phyloP scores from a whole-genome alignment of 2,888 invertebrate species.

The Drosophila macrospina region DNA sequence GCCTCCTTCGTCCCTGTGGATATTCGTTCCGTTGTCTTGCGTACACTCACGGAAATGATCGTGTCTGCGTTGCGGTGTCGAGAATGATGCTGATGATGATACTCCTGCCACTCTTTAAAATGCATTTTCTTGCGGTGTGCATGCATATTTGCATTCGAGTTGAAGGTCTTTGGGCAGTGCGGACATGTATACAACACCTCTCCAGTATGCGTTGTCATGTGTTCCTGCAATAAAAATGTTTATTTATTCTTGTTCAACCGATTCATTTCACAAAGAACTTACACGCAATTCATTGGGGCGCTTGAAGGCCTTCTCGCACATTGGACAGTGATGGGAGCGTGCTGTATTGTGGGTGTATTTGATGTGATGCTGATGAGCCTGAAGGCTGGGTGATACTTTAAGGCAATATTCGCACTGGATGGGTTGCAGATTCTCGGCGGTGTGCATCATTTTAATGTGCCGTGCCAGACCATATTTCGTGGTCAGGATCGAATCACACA shows the following conservation, averaged over 20 bases:
- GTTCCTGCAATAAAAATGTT: constrained; percentile 68
- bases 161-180: constrained; percentile 82
- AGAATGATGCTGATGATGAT: constrained; percentile 43
- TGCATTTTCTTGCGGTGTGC: constrained; percentile 82
- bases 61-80: constrained; percentile 52
- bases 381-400: constrained; percentile 78
- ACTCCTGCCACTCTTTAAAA: constrained; percentile 82
- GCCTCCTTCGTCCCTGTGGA: constrained; percentile 4
- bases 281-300: constrained; percentile 76
- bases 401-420: constrained; percentile 79
- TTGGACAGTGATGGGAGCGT: constrained; percentile 80
- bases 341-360: constrained; percentile 81
- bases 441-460: constrained; percentile 83
- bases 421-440: constrained; percentile 73
- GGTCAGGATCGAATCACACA: constrained; percentile 78
- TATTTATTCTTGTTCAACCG: background rate
- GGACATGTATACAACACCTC: constrained; percentile 81
- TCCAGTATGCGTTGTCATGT: constrained; percentile 82
- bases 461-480: constrained; percentile 80
- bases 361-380: constrained; percentile 81
- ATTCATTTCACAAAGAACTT: constrained; percentile 22
- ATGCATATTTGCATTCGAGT: constrained; percentile 82
- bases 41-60: constrained; percentile 59
- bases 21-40: constrained; percentile 61
- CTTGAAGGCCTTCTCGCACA: constrained; percentile 84